These are phyloP conservation scores for Cyaniris semiargus DNA, from an alignment of 2,888 invertebrate genomes.

Conservation along the genomic window DNA sequence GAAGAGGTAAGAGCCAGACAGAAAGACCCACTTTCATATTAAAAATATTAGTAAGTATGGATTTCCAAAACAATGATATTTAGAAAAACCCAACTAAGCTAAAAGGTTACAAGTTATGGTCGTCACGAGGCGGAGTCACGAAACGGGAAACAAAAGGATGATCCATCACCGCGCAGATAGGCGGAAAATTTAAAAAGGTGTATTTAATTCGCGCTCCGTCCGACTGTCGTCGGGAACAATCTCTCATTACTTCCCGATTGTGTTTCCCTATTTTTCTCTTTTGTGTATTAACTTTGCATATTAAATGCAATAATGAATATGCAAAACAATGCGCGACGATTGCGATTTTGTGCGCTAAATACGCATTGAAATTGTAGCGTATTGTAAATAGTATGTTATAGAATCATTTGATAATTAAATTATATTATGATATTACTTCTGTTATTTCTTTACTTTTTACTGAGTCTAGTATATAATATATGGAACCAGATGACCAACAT, in stretches of 20 bases:
- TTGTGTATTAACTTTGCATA: constrained; percentile 19
- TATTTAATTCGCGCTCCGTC: constrained; percentile 60
- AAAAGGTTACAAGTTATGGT: neutral
- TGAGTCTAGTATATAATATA: too few species aligned
- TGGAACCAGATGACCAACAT: too few species aligned
- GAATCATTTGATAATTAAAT: neutral
- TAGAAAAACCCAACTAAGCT: neutral
- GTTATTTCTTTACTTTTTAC: neutral
- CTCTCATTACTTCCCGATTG: constrained; percentile 66
- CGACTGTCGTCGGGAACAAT: constrained; percentile 65
- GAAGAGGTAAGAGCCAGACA: too few species aligned
- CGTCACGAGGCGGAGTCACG: neutral
- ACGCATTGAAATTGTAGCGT: neutral
- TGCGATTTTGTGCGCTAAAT: constrained; percentile 7
- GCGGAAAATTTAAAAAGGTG: constrained; percentile 43
- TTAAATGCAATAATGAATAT: constrained; percentile 23
- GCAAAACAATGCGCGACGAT: constrained; percentile 28
- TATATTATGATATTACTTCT: neutral
- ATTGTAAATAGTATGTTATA: neutral
- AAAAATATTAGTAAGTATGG: too few species aligned
- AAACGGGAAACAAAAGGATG: constrained; percentile 41
- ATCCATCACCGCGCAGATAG: constrained; percentile 43
- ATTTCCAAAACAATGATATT: neutral
- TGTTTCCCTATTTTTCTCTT: constrained; percentile 58
- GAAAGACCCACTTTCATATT: too few species aligned